phyloP scores from a whole-genome alignment of 35 echinoderm and acorn worm species.

The Strongylocentrotus purpuratus region DNA sequence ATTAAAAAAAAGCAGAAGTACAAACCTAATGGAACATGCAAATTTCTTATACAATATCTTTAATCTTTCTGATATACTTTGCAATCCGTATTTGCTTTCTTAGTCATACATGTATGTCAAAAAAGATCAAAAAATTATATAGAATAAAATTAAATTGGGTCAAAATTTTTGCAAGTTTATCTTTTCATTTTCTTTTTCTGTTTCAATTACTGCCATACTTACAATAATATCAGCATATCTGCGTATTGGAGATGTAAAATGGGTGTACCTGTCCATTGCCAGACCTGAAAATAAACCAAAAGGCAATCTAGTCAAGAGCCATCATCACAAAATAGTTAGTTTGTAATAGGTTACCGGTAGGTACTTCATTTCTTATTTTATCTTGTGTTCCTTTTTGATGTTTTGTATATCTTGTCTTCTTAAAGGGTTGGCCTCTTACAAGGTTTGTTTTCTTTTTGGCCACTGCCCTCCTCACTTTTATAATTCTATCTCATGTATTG shows the following conservation, averaged over 20 bases:
- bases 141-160: background rate
- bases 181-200: background rate
- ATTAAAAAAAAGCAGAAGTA: background rate
- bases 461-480: no score
- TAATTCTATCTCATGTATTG: no score
- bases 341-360: no score
- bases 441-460: no score
- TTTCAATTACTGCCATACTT: slow-evolving; percentile 55
- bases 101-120: background rate
- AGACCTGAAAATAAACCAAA: slow-evolving; percentile 57
- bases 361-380: no score
- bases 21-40: background rate
- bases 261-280: slow-evolving; percentile 85
- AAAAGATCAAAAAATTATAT: background rate
- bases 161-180: background rate
- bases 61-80: background rate
- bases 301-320: background rate
- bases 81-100: background rate
- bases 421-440: no score
- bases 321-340: background rate
- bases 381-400: no score
- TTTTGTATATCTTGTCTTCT: no score
- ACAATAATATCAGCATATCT: slow-evolving; percentile 99
- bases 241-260: slow-evolving; percentile 96
- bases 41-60: background rate